Evolutionary conservation across 2,888 invertebrate genomes (phyloP), one percentile per base, ranked within the genome.

Genomic region (Eupithecia dodoneata): DNA sequence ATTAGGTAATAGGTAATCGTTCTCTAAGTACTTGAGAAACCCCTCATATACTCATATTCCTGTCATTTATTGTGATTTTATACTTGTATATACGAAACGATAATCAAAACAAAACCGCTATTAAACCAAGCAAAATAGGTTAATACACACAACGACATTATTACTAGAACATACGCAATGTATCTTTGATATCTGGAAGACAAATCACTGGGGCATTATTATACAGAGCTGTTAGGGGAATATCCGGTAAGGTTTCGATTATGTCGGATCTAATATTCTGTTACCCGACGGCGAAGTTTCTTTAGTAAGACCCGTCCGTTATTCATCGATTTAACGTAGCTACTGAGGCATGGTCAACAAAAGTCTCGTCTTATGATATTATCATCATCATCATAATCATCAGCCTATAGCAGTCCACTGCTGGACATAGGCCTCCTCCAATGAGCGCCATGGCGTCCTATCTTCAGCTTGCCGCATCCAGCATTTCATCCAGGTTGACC

Each of bases 171-270:
- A 63, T 76, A 78, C 77, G 81, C 78, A 79, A 81, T 79, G 79
- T 82, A 80, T 79, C 82, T 76, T 79, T 80, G 80, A 82, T 82
- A 82, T 81, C 76, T 72, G 70, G 52, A 74, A 52, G 45, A 80
- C 81, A 82, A 82, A 80, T 82, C 82, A 81, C 71, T 10, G 42
- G 63, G 75, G 63, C 77, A 77, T 41, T 76, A 70, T 63, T 74
- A 72, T 45, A 70, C 67, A 15, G 45, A 70, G 70, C 70, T 70
- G 18, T 70, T 70, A 47, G 41, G 71, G 71, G 55, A 77, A 75
- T 75, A 13, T 44, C 66, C 63, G 12, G 42, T 47, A 71, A 47
- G 72, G 59, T 45, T 45, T 45, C 63, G 72, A 71, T 71, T 71
- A 70, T n/a, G 55, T 55, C 63, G 15, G 18, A 47, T 49, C 15